Evolutionary conservation across 2,113 vertebrate species (phyloP).

Genomic region (Callorhinus ursinus): DNA sequence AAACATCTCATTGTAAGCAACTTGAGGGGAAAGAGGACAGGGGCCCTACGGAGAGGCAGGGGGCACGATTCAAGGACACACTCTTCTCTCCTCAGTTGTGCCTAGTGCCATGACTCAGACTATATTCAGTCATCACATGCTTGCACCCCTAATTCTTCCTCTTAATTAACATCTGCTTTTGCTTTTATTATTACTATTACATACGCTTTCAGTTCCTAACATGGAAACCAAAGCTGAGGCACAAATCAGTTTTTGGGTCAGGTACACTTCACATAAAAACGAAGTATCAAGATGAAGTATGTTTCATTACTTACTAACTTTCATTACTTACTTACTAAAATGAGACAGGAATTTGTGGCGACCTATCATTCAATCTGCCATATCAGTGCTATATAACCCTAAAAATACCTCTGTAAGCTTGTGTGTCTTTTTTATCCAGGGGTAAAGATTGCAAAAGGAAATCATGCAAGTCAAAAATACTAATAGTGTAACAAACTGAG

Average conservation of each 20-base stretch:
- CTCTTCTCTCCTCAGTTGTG: not conserved
- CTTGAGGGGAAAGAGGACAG: not conserved
- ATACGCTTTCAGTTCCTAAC: not conserved
- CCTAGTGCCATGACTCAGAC: not conserved
- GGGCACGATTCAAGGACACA: not conserved
- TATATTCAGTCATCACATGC: not conserved
- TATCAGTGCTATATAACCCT: not conserved
- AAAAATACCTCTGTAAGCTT: slow-evolving; percentile 7
- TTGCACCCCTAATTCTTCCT: not conserved
- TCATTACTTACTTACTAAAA: slow-evolving; percentile 49
- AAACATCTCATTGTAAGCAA: slow-evolving; percentile 6
- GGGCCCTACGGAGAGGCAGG: not conserved
- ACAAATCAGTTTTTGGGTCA: slow-evolving; percentile 4
- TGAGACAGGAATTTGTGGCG: not conserved
- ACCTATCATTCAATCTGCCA: slow-evolving; percentile 2
- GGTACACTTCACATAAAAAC: slow-evolving; percentile 30
- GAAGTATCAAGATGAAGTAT: not conserved
- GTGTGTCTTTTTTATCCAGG: not conserved
- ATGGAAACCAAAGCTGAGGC: not conserved
- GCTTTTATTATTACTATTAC: not conserved
- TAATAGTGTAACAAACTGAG: too few relatives aligned
- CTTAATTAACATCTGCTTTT: not conserved
- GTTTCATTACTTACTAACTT: slow-evolving; percentile 50
- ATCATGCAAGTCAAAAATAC: not conserved
- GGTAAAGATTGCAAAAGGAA: slow-evolving; percentile 51